These are phyloP conservation scores for Didymodactylos carnosus DNA, from an alignment of 2,888 invertebrate species.

Conservation along the genomic window DNA sequence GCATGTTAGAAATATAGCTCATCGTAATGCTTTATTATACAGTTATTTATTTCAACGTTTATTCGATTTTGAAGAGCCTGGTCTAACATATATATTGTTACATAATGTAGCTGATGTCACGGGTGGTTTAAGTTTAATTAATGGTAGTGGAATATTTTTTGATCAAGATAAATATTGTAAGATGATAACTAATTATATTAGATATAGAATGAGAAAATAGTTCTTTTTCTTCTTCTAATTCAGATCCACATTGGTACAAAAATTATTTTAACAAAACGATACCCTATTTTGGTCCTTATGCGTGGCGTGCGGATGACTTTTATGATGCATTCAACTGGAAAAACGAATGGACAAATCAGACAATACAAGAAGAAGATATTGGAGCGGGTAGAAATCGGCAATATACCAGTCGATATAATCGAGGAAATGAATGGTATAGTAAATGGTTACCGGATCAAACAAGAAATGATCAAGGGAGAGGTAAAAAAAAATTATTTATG, in stretches of 20 bases:
- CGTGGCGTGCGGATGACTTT: slow-evolving; percentile 42
- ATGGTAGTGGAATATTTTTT: slow-evolving; percentile 19
- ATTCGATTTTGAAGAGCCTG: slow-evolving; percentile 49
- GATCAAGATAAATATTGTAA: slow-evolving; percentile 10
- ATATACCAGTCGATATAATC: slow-evolving; percentile 70
- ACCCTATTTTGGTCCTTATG: slow-evolving; percentile 75
- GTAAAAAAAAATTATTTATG: not conserved
- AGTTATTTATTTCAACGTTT: slow-evolving; percentile 24
- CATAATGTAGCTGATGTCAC: slow-evolving; percentile 71
- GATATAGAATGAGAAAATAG: no score
- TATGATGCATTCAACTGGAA: slow-evolving; percentile 75
- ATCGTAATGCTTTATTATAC: slow-evolving; percentile 82
- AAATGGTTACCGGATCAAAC: slow-evolving; percentile 76
- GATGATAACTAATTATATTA: no score
- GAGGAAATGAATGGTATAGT: slow-evolving; percentile 79
- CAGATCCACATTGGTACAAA: slow-evolving; percentile 72
- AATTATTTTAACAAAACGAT: slow-evolving; percentile 83
- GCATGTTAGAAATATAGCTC: slow-evolving; percentile 81
- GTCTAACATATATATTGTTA: slow-evolving; percentile 89
- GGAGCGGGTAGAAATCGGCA: slow-evolving; percentile 58
- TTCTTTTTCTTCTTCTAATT: no score
- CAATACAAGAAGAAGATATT: slow-evolving; percentile 43
- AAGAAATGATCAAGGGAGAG: slow-evolving; percentile 10
- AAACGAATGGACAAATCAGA: slow-evolving; percentile 78
- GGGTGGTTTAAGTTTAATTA: slow-evolving; percentile 61